phyloP scores from a whole-genome alignment of 1,140 invertebrate species.

The Drosophila bocqueti region DNA sequence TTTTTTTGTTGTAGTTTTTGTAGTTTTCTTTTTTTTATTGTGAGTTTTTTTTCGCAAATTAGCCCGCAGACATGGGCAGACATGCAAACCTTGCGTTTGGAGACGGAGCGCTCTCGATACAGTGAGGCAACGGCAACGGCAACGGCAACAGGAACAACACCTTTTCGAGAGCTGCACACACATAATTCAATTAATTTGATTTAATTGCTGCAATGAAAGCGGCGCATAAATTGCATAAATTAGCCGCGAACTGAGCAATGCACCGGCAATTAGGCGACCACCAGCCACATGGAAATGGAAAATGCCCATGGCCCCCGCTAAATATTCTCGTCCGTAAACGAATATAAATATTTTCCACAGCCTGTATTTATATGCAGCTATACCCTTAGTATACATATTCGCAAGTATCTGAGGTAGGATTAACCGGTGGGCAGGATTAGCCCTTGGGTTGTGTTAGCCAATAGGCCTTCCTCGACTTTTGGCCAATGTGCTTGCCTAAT shows the following conservation, averaged over 20 bases:
- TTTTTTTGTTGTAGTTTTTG: slow-evolving; percentile 8
- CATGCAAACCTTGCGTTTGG: slow-evolving; percentile 51
- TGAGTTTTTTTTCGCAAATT: slow-evolving; percentile 47
- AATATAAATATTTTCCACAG: background rate
- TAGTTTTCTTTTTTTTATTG: slow-evolving; percentile 16
- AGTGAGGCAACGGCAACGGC: slow-evolving; percentile 12
- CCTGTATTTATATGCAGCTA: background rate
- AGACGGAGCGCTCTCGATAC: slow-evolving; percentile 9
- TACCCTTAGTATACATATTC: background rate
- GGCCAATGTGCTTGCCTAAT: slow-evolving; percentile 59
- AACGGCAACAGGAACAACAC: slow-evolving; percentile 38
- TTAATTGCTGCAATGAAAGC: slow-evolving; percentile 69
- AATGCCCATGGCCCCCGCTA: background rate
- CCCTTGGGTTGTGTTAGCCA: background rate
- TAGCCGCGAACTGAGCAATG: slow-evolving; percentile 42
- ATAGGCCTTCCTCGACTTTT: slow-evolving; percentile 19
- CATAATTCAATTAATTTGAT: slow-evolving; percentile 73
- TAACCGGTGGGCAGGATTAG: background rate
- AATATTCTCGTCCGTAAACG: slow-evolving; percentile 11
- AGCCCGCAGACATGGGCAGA: slow-evolving; percentile 58
- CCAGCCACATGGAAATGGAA: slow-evolving; percentile 1
- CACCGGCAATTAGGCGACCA: slow-evolving; percentile 27
- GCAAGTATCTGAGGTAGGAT: background rate
- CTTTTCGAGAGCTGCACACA: slow-evolving; percentile 42
- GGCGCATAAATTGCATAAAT: slow-evolving; percentile 63